Evolutionary conservation across 2,888 invertebrate genomes (phyloP).

Genomic region (Agapetus fuscipes): DNA sequence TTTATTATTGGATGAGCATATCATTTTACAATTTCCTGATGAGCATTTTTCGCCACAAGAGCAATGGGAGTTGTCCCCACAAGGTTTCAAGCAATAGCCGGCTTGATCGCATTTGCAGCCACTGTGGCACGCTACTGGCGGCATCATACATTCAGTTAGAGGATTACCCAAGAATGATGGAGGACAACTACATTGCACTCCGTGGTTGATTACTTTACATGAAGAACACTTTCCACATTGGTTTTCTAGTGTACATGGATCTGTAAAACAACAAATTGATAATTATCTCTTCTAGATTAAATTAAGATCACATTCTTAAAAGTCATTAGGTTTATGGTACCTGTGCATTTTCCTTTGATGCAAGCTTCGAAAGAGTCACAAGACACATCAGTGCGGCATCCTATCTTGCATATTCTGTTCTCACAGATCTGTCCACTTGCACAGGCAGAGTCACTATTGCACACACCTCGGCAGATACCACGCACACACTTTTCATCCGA

Average conservation of each 20-base stretch:
- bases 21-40: conserved; percentile 60
- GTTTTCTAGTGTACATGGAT: conserved; percentile 65
- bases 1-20: conserved; percentile 57
- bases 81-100: conserved; percentile 67
- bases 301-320: conserved; percentile 2
- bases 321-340: conserved; percentile 31
- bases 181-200: conserved; percentile 79
- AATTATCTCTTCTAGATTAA: background rate
- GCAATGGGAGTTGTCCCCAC: conserved; percentile 58
- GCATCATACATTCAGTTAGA: conserved; percentile 61
- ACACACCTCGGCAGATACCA: conserved; percentile 74
- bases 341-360: conserved; percentile 70
- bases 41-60: conserved; percentile 74
- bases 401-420: conserved; percentile 74
- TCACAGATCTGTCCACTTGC: conserved; percentile 76
- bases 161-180: conserved; percentile 75
- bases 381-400: conserved; percentile 75
- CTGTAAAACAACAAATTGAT: no score
- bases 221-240: conserved; percentile 78
- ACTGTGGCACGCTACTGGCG: conserved; percentile 62
- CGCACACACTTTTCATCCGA: conserved; percentile 78
- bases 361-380: conserved; percentile 71
- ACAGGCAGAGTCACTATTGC: conserved; percentile 78
- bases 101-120: conserved; percentile 72
- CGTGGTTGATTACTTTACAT: conserved; percentile 74